Base-by-base conservation (phyloP, 2,888 invertebrate genomes). In the Tethea ocularis region DNA sequence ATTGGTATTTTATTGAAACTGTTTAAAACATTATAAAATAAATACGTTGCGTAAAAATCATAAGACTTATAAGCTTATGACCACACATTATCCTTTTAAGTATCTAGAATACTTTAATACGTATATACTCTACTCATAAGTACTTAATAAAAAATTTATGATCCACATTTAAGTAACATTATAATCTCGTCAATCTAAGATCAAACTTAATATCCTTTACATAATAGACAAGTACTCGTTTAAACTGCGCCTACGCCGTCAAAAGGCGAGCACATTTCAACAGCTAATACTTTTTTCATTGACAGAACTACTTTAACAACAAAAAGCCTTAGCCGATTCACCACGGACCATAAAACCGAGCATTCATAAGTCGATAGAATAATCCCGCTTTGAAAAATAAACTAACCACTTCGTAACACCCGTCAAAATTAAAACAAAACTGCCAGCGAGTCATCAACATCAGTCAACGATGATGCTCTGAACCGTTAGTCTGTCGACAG, bases 401-500 rank as follows among this genome's bases (percentile, higher is more conserved):
- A 82, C 77, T 63, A 77, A 72, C 77, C 74, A 71, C 73, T 72
- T 64, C 61, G 64, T 72, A 75, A 75, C 72, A 78, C 77, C 78
- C 81, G 85, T 86, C 87, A 86, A 84, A 87, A 83, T 81, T 78
- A 84, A 87, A 87, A 88, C 83, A 83, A 85, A 86, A 86, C 83
- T 78, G 67, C 69, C 77, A 78, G 68, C 80, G 68, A 77, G 77
- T 84, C 86, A 86, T 87, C 84, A 87, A 80, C 84, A 89, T 87
- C 86, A 84, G 82, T 88, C 87, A 86, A 74, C 72, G 79, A 78
- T 75, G 82, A 83, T 77, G 82, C 74, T 72, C 63, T 63, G 66
- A 69, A 78, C 84, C 86, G 86, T 82, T 86, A 84, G 69, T 64
- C 78, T 77, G 77, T 79, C 77, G 77, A 77, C 78, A 79, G 69